Evolutionary conservation across 1,140 invertebrate species (phyloP).

Genomic region (Zaprionus africanus): DNA sequence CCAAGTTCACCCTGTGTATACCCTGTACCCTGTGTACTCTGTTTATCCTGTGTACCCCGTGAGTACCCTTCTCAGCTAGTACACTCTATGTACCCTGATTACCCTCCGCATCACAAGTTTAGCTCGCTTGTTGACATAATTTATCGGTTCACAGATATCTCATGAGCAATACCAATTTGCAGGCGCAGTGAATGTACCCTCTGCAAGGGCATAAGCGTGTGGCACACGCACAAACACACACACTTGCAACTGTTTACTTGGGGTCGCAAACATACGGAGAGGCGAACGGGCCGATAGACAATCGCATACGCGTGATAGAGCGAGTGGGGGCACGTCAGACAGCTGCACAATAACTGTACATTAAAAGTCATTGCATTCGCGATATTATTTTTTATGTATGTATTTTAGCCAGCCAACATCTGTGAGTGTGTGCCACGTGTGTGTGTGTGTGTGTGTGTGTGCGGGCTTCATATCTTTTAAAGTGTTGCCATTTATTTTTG

Average conservation of each 20-base stretch:
- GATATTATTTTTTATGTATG: slow-evolving; percentile 77
- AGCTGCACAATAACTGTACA: slow-evolving; percentile 80
- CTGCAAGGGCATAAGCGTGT: not conserved
- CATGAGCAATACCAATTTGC: too few species aligned
- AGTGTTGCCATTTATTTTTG: slow-evolving; percentile 47
- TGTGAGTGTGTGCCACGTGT: not conserved
- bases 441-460: slow-evolving; percentile 13
- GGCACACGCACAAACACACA: slow-evolving; percentile 1
- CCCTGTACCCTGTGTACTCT: too few species aligned
- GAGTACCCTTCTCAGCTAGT: too few species aligned
- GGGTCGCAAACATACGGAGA: slow-evolving; percentile 5
- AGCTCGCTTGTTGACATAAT: too few species aligned
- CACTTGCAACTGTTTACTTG: not conserved
- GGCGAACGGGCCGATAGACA: slow-evolving; percentile 1
- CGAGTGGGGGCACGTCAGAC: slow-evolving; percentile 55
- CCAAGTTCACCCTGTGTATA: too few species aligned
- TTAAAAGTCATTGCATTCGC: slow-evolving; percentile 82
- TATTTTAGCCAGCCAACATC: not conserved
- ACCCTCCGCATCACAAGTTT: too few species aligned
- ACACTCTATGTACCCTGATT: too few species aligned
- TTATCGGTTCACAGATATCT: too few species aligned
- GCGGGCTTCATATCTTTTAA: slow-evolving; percentile 40
- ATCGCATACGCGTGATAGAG: slow-evolving; percentile 1
- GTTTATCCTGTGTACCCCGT: too few species aligned
- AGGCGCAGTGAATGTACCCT: not conserved